These are phyloP conservation scores for Nebria salina DNA, from an alignment of 2,888 invertebrate genomes.

Conservation along the genomic window DNA sequence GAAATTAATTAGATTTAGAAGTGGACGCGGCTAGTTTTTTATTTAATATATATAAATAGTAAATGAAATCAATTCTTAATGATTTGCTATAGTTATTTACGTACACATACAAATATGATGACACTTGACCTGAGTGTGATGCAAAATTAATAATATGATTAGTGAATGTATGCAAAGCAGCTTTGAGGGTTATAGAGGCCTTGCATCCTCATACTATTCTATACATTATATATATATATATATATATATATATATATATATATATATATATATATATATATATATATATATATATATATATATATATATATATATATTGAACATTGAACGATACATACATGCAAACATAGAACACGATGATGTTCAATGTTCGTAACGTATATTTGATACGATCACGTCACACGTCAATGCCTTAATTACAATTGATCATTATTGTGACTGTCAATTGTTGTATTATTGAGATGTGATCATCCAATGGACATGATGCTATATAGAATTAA, in stretches of 20 bases:
- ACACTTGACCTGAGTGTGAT: background rate
- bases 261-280: background rate
- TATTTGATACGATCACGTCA: background rate
- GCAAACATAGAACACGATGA: too few relatives aligned
- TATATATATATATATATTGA: background rate
- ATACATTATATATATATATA: background rate
- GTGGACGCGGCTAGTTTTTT: too few relatives aligned
- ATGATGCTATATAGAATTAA: background rate
- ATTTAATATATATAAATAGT: too few relatives aligned
- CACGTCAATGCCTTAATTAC: constrained; percentile 1
- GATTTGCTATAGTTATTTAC: too few relatives aligned
- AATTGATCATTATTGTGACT: background rate
- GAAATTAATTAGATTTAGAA: too few relatives aligned
- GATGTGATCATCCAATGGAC: background rate
- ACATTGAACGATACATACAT: too few relatives aligned
- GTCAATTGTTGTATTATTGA: background rate
- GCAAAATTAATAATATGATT: background rate
- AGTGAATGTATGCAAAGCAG: background rate
- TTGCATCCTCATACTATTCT: background rate
- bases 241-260: background rate
- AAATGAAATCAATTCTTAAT: too few relatives aligned
- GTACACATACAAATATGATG: background rate
- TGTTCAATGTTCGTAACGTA: too few relatives aligned
- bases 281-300: constrained; percentile 10
- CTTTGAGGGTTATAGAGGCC: background rate